Evolutionary conservation across 2,113 vertebrate species (phyloP).

Genomic region (Dicentrarchus labrax): DNA sequence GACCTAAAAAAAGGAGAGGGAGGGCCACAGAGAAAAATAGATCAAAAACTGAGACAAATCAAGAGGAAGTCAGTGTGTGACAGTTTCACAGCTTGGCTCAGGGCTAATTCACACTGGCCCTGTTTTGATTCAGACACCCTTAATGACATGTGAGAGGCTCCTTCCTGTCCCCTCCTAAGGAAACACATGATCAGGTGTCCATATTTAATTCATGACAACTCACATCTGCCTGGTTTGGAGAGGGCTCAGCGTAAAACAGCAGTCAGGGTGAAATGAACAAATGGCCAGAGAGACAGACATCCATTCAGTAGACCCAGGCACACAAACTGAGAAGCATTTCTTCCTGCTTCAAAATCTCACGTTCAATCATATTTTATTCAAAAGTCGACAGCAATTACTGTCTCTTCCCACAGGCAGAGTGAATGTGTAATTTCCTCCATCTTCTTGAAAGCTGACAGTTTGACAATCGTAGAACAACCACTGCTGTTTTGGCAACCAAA

Average conservation of each 20-base stretch:
- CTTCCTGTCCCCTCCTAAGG: conserved; percentile 78
- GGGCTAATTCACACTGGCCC: conserved; percentile 55
- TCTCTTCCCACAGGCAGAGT: conserved; percentile 72
- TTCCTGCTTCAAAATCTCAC: conserved; percentile 63
- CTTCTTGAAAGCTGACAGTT: conserved; percentile 76
- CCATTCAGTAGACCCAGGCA: conserved; percentile 50
- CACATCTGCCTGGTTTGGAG: conserved; percentile 77
- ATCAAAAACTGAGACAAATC: conserved; percentile 53
- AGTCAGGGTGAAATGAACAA: conserved; percentile 69
- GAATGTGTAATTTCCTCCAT: conserved; percentile 82
- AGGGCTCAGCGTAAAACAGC: conserved; percentile 73
- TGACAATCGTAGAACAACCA: conserved; percentile 72
- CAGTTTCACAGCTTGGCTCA: conserved; percentile 65
- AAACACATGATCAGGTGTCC: conserved; percentile 77
- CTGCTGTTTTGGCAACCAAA: conserved; percentile 75
- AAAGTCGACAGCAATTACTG: conserved; percentile 79
- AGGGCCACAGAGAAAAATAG: conserved; percentile 12
- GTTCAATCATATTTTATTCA: conserved; percentile 85
- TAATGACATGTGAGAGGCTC: conserved; percentile 83
- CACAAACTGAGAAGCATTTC: conserved; percentile 40
- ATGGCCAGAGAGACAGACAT: conserved; percentile 62
- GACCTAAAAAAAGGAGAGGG: neutral
- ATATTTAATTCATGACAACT: conserved; percentile 87
- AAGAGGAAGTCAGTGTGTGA: conserved; percentile 51
- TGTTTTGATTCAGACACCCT: conserved; percentile 76